These are phyloP conservation scores for Datnioides undecimradiatus DNA, from an alignment of 2,113 vertebrate species.

Conservation along the genomic window DNA sequence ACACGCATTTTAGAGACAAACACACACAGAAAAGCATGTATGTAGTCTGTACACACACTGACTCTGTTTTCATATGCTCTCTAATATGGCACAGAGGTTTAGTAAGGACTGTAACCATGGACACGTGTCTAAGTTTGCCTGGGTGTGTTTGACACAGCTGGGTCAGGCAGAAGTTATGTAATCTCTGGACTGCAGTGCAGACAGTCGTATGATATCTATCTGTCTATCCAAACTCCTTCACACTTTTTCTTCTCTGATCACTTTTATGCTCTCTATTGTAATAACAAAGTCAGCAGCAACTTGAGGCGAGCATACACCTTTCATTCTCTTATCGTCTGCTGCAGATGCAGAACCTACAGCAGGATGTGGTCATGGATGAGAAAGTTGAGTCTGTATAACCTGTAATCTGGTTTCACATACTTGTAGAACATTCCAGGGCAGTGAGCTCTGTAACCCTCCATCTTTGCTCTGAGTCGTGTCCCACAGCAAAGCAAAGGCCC, in stretches of 20 bases:
- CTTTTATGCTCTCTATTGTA: neutral
- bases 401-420: constrained; percentile 66
- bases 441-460: constrained; percentile 40
- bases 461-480: constrained; percentile 12
- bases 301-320: neutral
- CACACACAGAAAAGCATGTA: constrained; percentile 34
- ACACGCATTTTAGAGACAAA: constrained; percentile 38
- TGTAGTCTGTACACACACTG: constrained; percentile 15
- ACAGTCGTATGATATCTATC: neutral
- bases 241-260: neutral
- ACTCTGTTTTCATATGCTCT: constrained; percentile 52
- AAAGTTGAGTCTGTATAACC: constrained; percentile 56
- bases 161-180: constrained; percentile 22
- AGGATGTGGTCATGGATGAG: constrained; percentile 62
- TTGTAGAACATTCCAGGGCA: constrained; percentile 58
- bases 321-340: constrained; percentile 1
- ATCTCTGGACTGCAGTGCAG: constrained; percentile 1
- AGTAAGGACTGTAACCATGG: constrained; percentile 40
- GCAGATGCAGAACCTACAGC: constrained; percentile 37
- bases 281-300: neutral
- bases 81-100: constrained; percentile 49
- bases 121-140: constrained; percentile 40
- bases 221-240: neutral
- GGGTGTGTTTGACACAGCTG: constrained; percentile 60
- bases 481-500: constrained; percentile 35